Percentiles rank a stretch among this genome's conserved stretches.
These are phyloP conservation scores for Hypomesus transpacificus DNA, from an alignment of 2,113 vertebrate genomes.

Conservation along the genomic window DNA sequence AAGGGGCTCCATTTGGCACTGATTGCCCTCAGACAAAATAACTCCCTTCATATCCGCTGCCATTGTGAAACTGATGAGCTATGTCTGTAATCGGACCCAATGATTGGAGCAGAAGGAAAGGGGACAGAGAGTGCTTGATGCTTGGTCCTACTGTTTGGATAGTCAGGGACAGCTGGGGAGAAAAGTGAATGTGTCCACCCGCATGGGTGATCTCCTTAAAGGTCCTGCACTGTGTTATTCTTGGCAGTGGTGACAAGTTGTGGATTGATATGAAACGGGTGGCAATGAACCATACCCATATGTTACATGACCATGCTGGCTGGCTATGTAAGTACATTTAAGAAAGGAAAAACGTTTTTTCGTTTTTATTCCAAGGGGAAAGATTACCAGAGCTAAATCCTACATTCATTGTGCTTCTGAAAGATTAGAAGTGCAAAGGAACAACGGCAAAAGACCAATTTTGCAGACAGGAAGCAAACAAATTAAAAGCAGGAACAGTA, in stretches of 20 bases:
- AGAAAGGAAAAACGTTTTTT: constrained; percentile 19
- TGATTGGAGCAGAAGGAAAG: constrained; percentile 52
- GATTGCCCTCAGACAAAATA: constrained; percentile 64
- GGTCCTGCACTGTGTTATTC: constrained; percentile 39
- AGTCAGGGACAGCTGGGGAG: constrained; percentile 46
- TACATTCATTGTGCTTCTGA: constrained; percentile 32
- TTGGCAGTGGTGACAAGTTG: constrained; percentile 23
- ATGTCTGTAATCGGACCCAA: constrained; percentile 61
- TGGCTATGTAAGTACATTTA: constrained; percentile 37
- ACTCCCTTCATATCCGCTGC: constrained; percentile 59
- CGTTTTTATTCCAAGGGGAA: constrained; percentile 36
- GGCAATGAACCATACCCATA: constrained; percentile 34
- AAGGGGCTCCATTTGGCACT: constrained; percentile 60
- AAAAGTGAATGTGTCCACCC: constrained; percentile 36
- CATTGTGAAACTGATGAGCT: constrained; percentile 69
- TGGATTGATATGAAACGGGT: constrained; percentile 29
- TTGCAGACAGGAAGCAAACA: constrained; percentile 4
- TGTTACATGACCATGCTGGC: constrained; percentile 39
- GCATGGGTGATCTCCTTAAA: constrained; percentile 28
- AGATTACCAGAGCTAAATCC: constrained; percentile 40
- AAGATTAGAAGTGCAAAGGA: constrained; percentile 15
- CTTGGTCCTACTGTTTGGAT: constrained; percentile 42
- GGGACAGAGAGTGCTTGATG: constrained; percentile 40
- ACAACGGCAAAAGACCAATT: constrained; percentile 24
- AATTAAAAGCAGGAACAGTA: not conserved